Conservation (phyloP, 2,797 vertebrate species). For the Scomberomorus guttatus region DNA sequence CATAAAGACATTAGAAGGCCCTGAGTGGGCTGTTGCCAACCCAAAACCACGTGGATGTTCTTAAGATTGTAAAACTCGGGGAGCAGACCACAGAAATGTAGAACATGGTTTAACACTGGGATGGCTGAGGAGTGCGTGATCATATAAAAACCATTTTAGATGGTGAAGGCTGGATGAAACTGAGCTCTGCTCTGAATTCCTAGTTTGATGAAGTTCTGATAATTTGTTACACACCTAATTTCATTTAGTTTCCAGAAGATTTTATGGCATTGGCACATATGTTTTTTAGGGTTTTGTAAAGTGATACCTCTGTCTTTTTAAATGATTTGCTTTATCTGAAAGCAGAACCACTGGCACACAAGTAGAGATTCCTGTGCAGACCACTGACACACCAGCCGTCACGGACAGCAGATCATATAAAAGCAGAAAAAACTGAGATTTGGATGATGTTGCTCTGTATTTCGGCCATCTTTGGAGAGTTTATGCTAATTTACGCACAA, state of each 20-base stretch:
- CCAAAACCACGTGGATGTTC: background rate
- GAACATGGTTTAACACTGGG: too few species aligned
- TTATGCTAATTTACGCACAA: conserved; percentile 67
- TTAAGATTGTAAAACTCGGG: too few species aligned
- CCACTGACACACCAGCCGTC: conserved; percentile 9
- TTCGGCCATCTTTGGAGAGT: conserved; percentile 65
- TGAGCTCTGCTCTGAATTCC: background rate
- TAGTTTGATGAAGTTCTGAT: background rate
- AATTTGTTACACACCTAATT: background rate
- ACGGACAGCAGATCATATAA: background rate
- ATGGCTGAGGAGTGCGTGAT: background rate
- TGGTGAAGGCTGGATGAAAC: background rate
- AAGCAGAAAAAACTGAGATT: conserved; percentile 7
- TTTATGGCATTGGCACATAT: background rate
- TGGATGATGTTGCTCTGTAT: background rate
- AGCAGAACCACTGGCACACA: background rate
- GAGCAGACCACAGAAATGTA: too few species aligned
- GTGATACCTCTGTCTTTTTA: conserved; percentile 8
- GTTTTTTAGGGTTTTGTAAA: background rate
- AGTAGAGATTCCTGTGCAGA: conserved; percentile 15
- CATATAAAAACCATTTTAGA: background rate
- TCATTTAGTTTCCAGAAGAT: background rate
- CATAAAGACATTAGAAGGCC: background rate
- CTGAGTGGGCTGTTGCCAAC: background rate
- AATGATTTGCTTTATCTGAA: conserved; percentile 14